Percentiles rank a stretch among this genome's conserved stretches.
phyloP scores from a whole-genome alignment of 2,888 invertebrate genomes.

The Watsonalla cultraria region DNA sequence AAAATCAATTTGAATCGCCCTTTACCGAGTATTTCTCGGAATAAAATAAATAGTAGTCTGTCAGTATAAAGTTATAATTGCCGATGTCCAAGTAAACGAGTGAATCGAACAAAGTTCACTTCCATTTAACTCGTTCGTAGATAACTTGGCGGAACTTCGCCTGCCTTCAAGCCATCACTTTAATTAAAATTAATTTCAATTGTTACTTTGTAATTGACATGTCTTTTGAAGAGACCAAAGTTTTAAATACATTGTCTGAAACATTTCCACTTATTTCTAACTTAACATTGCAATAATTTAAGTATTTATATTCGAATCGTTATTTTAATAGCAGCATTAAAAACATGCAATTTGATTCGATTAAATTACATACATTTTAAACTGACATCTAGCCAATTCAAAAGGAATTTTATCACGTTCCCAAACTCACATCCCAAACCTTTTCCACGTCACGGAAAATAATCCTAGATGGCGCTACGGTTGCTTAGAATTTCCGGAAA shows the following conservation, averaged over 20 bases:
- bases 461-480: background rate
- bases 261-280: too few species aligned
- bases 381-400: background rate
- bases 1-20: background rate
- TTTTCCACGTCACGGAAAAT: background rate
- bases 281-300: too few species aligned
- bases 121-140: constrained; percentile 36
- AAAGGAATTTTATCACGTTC: background rate
- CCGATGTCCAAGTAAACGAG: constrained; percentile 17
- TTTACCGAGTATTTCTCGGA: constrained; percentile 6
- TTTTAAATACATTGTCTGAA: background rate
- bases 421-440: background rate
- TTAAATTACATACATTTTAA: too few species aligned
- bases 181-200: constrained; percentile 53
- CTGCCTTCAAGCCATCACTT: constrained; percentile 40
- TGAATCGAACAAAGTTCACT: constrained; percentile 13
- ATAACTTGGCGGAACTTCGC: constrained; percentile 35
- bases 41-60: constrained; percentile 14
- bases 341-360: too few species aligned
- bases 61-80: constrained; percentile 34
- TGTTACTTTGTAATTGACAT: constrained; percentile 28
- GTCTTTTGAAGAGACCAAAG: background rate
- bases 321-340: too few species aligned
- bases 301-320: too few species aligned
- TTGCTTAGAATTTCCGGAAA: background rate